Percentiles rank a stretch among this genome's conserved stretches.
Evolutionary conservation across 2,113 vertebrate genomes (phyloP).

Genomic region (Calypte anna): DNA sequence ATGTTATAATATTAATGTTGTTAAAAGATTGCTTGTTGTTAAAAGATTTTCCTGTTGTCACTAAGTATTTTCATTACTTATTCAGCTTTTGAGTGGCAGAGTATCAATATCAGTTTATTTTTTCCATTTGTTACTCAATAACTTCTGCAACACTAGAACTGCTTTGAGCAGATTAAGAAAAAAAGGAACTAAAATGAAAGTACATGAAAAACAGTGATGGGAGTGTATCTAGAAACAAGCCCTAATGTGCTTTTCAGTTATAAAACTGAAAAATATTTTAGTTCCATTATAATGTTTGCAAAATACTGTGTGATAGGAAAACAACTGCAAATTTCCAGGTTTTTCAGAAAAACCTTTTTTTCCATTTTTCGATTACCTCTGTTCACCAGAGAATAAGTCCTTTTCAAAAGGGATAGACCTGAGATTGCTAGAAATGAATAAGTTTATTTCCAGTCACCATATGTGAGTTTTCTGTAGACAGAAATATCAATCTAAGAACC

Average conservation of each 20-base stretch:
- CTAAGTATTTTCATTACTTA: background rate
- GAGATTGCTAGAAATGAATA: background rate
- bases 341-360: background rate
- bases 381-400: background rate
- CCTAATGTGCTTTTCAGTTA: background rate
- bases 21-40: background rate
- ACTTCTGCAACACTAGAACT: background rate
- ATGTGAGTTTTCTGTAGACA: background rate
- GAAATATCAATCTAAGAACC: background rate
- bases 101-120: background rate
- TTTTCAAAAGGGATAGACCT: background rate
- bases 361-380: background rate
- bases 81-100: background rate
- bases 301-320: background rate
- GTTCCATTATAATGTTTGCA: background rate
- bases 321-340: background rate
- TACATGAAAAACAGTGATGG: background rate
- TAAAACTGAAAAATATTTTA: background rate
- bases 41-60: background rate
- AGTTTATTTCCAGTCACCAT: background rate
- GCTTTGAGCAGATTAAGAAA: background rate
- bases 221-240: background rate
- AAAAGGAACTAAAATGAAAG: background rate
- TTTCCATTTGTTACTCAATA: background rate
- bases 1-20: background rate